A percentile compares a stretch with the other conserved stretches of the same genome.
Evolutionary conservation across 2,797 vertebrate species (phyloP).

Genomic region (Crenichthys baileyi): DNA sequence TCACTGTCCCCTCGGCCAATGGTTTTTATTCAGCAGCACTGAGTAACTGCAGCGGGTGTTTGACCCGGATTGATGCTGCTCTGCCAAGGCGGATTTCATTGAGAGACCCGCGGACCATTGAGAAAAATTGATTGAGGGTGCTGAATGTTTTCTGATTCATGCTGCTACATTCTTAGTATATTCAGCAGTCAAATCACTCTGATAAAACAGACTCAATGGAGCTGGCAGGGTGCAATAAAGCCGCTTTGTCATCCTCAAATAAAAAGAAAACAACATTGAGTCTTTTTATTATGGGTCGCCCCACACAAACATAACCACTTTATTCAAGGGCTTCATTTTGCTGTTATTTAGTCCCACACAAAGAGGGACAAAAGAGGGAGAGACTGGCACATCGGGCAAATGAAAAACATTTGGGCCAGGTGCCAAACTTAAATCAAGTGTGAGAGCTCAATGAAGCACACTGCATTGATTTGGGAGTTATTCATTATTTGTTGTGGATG

Average conservation of each 20-base stretch:
- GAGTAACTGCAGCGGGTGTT: constrained; percentile 67
- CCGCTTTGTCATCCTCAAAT: constrained; percentile 25
- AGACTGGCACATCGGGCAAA: constrained; percentile 54
- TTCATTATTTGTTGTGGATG: constrained; percentile 81
- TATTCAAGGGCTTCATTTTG: constrained; percentile 38
- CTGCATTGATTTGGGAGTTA: constrained; percentile 70
- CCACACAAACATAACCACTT: constrained; percentile 33
- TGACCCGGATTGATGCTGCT: constrained; percentile 62
- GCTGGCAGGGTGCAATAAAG: constrained; percentile 39
- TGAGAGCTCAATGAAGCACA: constrained; percentile 69
- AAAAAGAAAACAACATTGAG: constrained; percentile 36
- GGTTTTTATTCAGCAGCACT: constrained; percentile 70
- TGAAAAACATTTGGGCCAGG: constrained; percentile 69
- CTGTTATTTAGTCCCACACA: constrained; percentile 43
- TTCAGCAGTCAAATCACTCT: constrained; percentile 53
- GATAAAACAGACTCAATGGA: constrained; percentile 46
- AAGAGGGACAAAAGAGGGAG: constrained; percentile 51
- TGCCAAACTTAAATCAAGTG: constrained; percentile 69
- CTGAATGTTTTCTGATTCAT: constrained; percentile 71
- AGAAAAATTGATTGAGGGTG: constrained; percentile 56
- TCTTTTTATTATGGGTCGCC: constrained; percentile 15
- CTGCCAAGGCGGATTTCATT: constrained; percentile 61
- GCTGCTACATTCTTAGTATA: constrained; percentile 53
- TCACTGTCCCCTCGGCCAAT: constrained; percentile 45
- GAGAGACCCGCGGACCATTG: constrained; percentile 52